Percentiles rank a stretch among this genome's conserved stretches.
Conservation (phyloP, 2,113 vertebrate genomes). For the Aspidoscelis tigris region DNA sequence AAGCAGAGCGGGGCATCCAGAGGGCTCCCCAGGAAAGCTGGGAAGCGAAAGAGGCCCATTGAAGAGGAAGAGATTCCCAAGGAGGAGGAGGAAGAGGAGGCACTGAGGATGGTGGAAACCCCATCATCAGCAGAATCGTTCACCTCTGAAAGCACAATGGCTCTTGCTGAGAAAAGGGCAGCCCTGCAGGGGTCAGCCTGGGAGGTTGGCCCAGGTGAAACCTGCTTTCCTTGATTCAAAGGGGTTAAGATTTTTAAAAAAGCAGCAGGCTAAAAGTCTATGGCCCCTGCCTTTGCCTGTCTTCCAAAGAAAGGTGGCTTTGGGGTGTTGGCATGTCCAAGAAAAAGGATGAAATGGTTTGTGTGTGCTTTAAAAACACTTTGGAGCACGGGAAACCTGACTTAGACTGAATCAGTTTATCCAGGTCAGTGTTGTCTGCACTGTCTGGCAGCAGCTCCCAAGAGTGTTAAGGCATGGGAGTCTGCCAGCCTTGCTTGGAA, state of each 20-base stretch:
- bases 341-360: too few relatives aligned
- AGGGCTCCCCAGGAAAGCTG: conserved; percentile 51
- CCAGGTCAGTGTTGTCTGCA: too few relatives aligned
- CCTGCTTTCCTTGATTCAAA: fast-evolving
- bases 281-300: too few relatives aligned
- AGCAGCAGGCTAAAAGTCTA: neutral
- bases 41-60: conserved; percentile 35
- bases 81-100: conserved; percentile 50
- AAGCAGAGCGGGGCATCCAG: conserved; percentile 63
- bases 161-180: conserved; percentile 78
- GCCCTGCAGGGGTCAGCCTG: conserved; percentile 85
- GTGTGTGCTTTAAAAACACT: too few relatives aligned
- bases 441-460: too few relatives aligned
- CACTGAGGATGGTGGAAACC: conserved; percentile 66
- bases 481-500: too few relatives aligned
- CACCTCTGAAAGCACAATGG: conserved; percentile 66
- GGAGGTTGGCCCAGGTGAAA: conserved; percentile 85
- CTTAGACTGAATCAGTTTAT: too few relatives aligned
- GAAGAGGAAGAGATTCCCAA: conserved; percentile 23
- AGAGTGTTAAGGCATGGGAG: too few relatives aligned
- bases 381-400: too few relatives aligned
- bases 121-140: conserved; percentile 65
- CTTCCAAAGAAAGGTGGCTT: too few relatives aligned
- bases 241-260: neutral
- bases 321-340: too few relatives aligned